Conservation (phyloP, 1,140 invertebrate genomes). For the Neoseiulus cucumeris region DNA sequence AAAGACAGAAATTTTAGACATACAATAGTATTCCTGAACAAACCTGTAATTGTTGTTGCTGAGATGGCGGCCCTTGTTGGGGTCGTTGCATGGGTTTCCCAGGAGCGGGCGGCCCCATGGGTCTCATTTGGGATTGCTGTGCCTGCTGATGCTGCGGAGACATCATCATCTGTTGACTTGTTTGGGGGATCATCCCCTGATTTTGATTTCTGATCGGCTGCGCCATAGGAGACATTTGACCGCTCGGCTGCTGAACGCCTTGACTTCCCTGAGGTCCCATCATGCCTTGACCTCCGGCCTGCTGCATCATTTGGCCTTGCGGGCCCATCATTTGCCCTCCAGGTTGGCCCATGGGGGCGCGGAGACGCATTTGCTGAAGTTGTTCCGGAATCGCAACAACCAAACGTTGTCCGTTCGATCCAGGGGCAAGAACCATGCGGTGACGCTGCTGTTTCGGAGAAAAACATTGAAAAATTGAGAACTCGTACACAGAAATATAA, state of each 20-base stretch:
- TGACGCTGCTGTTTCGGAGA: not conserved
- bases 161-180: slow-evolving; percentile 10
- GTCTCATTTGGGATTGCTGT: slow-evolving; percentile 18
- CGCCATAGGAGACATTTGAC: no score
- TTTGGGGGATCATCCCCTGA: not conserved
- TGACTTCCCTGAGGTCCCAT: not conserved
- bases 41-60: slow-evolving; percentile 24
- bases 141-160: slow-evolving; percentile 22
- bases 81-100: slow-evolving; percentile 7
- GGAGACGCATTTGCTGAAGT: not conserved
- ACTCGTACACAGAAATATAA: not conserved
- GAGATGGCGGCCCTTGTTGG: slow-evolving; percentile 18
- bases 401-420: not conserved
- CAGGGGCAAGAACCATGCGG: not conserved
- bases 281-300: not conserved
- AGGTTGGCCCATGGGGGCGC: not conserved
- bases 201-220: no score
- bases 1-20: no score
- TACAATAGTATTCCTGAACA: not conserved
- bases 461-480: not conserved
- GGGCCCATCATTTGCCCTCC: not conserved
- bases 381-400: not conserved
- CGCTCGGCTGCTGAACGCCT: not conserved
- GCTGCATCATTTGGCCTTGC: not conserved
- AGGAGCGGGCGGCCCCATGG: slow-evolving; percentile 10